Evolutionary conservation across 2,113 vertebrate species (phyloP).

Genomic region (Leptobrachium ailaonicum): DNA sequence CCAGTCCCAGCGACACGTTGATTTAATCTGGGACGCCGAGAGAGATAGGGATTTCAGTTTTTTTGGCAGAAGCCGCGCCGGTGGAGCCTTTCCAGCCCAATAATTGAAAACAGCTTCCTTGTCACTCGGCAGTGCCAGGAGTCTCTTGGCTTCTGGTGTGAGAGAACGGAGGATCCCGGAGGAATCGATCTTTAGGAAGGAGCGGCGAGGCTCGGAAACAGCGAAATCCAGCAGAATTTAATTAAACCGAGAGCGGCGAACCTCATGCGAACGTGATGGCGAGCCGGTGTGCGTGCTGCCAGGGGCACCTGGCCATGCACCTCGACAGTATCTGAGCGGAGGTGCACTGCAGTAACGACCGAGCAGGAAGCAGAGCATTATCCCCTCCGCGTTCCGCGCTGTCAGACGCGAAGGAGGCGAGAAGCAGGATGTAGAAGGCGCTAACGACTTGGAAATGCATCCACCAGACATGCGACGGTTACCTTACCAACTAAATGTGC

Average conservation of each 20-base stretch:
- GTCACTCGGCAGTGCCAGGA: slow-evolving; percentile 20
- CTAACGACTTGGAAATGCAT: neutral
- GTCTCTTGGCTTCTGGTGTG: slow-evolving; percentile 42
- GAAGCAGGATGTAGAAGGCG: neutral
- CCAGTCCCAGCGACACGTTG: slow-evolving; percentile 28
- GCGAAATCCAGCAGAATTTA: slow-evolving; percentile 5
- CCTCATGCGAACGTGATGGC: neutral
- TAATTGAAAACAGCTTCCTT: slow-evolving; percentile 43
- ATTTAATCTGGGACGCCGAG: slow-evolving; percentile 26
- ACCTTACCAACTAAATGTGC: no score
- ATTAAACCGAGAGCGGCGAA: neutral
- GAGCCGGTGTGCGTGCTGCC: neutral
- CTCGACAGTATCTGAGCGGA: slow-evolving; percentile 6
- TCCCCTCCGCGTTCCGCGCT: neutral
- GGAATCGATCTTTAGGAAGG: slow-evolving; percentile 14
- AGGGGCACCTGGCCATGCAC: slow-evolving; percentile 1
- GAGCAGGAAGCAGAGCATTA: neutral
- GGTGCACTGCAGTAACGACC: neutral
- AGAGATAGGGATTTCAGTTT: slow-evolving; percentile 14
- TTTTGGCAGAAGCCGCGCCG: slow-evolving; percentile 21
- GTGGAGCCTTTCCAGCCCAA: slow-evolving; percentile 21
- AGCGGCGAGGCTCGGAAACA: neutral
- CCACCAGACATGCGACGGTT: no score
- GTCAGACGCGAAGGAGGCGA: slow-evolving; percentile 19
- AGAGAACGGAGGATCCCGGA: slow-evolving; percentile 27